phyloP scores from a whole-genome alignment of 2,797 vertebrate genomes.

The Parauchenoglanis ngamensis region DNA sequence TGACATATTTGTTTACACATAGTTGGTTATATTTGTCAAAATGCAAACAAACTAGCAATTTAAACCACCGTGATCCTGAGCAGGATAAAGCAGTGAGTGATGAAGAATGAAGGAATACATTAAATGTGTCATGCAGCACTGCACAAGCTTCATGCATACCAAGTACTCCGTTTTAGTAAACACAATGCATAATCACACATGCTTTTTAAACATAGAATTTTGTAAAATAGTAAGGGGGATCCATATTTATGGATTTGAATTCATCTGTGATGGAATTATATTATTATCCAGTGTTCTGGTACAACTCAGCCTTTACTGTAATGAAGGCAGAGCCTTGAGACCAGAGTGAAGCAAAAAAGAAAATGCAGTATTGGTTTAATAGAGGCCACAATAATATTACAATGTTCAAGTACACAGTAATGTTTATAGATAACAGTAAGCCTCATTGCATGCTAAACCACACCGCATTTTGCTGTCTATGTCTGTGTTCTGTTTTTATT shows the following conservation, averaged over 20 bases:
- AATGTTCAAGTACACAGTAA: neutral
- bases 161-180: neutral
- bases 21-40: neutral
- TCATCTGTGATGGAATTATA: neutral
- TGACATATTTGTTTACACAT: neutral
- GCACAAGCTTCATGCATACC: neutral
- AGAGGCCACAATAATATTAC: neutral
- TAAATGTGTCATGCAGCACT: neutral
- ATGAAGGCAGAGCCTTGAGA: neutral
- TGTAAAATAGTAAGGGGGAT: neutral
- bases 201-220: neutral
- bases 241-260: neutral
- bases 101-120: neutral
- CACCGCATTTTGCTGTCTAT: neutral
- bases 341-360: neutral
- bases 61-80: neutral
- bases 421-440: neutral
- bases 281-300: neutral
- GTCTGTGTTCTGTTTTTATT: too few relatives aligned
- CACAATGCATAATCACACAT: neutral
- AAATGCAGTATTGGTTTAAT: neutral
- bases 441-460: neutral
- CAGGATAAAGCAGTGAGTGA: slow-evolving; percentile 4
- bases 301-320: neutral
- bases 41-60: neutral